Evolutionary conservation across 2,113 vertebrate genomes (phyloP), one percentile per base, ranked within the genome.

Genomic region (Rhadina sibilatrix): DNA sequence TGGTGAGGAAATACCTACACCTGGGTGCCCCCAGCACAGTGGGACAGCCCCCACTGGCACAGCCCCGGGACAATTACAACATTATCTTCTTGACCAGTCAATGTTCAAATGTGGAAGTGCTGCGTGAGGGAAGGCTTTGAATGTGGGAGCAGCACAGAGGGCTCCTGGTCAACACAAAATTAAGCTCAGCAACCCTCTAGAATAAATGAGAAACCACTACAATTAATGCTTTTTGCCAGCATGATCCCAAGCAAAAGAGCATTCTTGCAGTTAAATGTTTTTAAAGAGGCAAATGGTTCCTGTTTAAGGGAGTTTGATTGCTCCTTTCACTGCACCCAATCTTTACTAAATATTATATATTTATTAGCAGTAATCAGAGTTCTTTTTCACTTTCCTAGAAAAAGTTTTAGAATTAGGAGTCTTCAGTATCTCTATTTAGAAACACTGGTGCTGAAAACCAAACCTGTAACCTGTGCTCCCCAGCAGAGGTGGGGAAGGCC

Each of bases 161-260:
- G 33, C 24, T 80, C 52, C 8, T 70, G 95, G 69, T 42, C 47
- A 78, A 74, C 40, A 54, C 30, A 47, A 96, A 83, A 64, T 64
- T 79, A 88, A 83, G 27, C 69, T 44, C 49, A 49, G 88, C 54
- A 75, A 64, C 40, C 33, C 35, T 65, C 17, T 54, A 30, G 40
- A 79, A 57, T 31, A 65, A 74, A 80, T 9, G 20, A 84, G 74
- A 93, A 72, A 18, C 54, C 30, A 87, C 93, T 19, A 14, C 84
- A 77, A 47, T 76, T 84, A 66, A 50, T 71, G 65, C 14, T 76
- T 87, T 95, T 90, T 57, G 72, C 80, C 54, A 95, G 91, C 93
- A 80, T 47, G 60, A 89, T 87, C 70, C 80, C n/a, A 35, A 84
- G 50, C 53, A 72, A 57, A 66, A 65, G 46, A 85, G 33, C 44